Base-by-base conservation (phyloP, 1,140 invertebrate genomes). In the Drosophila fuyamai region DNA sequence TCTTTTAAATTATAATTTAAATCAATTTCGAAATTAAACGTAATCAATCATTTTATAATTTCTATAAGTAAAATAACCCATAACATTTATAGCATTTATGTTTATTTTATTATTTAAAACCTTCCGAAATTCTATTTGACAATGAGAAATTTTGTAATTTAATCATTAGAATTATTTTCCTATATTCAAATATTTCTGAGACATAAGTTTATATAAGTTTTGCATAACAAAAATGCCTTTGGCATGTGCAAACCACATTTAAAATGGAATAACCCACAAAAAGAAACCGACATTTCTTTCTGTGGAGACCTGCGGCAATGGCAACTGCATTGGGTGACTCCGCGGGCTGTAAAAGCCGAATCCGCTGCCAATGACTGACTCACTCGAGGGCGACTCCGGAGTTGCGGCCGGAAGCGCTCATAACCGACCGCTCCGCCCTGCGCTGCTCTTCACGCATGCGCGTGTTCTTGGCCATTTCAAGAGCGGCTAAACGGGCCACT, bases 321-420 rank as follows among this genome's bases (percentile, higher is more conserved):
- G 36, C 56, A 59, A 77, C 65, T 76, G 73, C 73, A 76, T 68
- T 76, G 73, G 48, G 63, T 67, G 48, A 61, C 50, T 62, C 48
- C 67, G 35, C 35, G 57, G 59, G 62, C 68, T 59, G 46, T 18
- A 13, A 67, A 66, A 27, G 29, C 50, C 50, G 10, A 56, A 23
- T 50, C 43, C 67, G 51, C 44, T 48, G 44, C 67, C 67, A 48
- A 48, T 70, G 65, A 70, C 84, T 88, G 79, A 88, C 53, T 88
- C 75, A 79, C 65, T 74, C 60, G 75, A 71, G 58, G 76, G 75
- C 74, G 44, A 62, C 61, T 76, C 61, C 7, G 32, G 35, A 40
- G 43, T 29, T 36, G 59, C 51, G 61, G 89, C 84, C 84, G 84
- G 84, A 89, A 89, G 80, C 81, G 50, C 70, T 89, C 85, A 89